phyloP scores from a whole-genome alignment of 2,113 vertebrate species.

The Archilochus colubris region DNA sequence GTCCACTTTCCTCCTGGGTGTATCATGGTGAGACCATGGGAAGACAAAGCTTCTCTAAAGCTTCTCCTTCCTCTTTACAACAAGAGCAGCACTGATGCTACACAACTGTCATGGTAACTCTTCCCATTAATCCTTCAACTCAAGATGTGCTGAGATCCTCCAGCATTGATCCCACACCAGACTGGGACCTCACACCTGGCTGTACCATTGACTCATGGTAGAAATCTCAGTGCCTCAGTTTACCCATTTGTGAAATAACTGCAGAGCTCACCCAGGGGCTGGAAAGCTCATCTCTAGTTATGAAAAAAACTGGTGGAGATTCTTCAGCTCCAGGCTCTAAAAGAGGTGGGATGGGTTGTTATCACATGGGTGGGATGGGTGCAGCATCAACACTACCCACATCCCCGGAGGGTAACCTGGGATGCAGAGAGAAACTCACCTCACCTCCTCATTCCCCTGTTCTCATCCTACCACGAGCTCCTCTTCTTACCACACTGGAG shows the following conservation, averaged over 20 bases:
- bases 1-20: neutral
- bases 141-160: neutral
- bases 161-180: neutral
- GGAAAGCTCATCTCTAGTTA: neutral
- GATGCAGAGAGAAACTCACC: neutral
- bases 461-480: neutral
- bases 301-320: neutral
- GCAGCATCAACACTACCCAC: neutral
- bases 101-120: rapidly evolving
- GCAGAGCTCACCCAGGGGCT: neutral
- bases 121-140: neutral
- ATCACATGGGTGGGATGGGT: neutral
- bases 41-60: neutral
- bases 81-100: neutral
- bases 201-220: neutral
- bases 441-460: neutral
- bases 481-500: neutral
- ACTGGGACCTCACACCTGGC: neutral
- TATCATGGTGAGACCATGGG: rapidly evolving
- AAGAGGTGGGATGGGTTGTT: rapidly evolving
- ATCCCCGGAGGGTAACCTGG: neutral
- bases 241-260: neutral
- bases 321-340: rapidly evolving
- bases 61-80: neutral
- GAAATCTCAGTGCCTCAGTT: neutral